Evolutionary conservation across 2,113 vertebrate genomes (phyloP).

Genomic region (Tragelaphus scriptus): DNA sequence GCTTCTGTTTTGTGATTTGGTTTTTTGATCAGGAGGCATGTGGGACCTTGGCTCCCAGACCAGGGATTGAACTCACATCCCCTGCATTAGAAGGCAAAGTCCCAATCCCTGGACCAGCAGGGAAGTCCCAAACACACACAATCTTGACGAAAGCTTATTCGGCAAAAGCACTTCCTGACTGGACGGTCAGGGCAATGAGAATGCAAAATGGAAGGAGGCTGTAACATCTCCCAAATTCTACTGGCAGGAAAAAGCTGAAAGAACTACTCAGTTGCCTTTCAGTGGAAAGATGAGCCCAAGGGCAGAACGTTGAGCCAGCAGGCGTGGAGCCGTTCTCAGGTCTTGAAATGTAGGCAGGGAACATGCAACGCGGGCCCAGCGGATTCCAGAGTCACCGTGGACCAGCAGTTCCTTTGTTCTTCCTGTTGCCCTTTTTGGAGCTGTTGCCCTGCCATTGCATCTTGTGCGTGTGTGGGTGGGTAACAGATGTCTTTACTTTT

Average conservation of each 20-base stretch:
- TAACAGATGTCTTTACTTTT: neutral
- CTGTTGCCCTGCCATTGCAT: neutral
- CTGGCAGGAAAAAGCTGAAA: neutral
- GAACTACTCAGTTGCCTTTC: neutral
- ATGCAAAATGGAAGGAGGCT: neutral
- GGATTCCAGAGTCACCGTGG: neutral
- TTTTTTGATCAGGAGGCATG: neutral
- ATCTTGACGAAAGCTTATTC: neutral
- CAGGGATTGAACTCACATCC: neutral
- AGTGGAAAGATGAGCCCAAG: neutral
- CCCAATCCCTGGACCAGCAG: neutral
- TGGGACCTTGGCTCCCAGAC: neutral
- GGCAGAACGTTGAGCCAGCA: neutral
- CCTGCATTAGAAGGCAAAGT: neutral
- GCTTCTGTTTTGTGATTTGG: neutral
- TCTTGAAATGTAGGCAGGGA: neutral
- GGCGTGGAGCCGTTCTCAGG: neutral
- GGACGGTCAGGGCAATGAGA: neutral
- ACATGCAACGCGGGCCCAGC: too few relatives aligned
- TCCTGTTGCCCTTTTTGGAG: neutral
- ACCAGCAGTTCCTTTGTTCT: neutral
- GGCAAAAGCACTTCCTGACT: neutral
- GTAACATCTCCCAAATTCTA: neutral
- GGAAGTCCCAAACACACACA: neutral
- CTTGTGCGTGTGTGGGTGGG: neutral